Evolutionary conservation across 2,888 invertebrate genomes (phyloP).

Genomic region (Maniola hyperantus): DNA sequence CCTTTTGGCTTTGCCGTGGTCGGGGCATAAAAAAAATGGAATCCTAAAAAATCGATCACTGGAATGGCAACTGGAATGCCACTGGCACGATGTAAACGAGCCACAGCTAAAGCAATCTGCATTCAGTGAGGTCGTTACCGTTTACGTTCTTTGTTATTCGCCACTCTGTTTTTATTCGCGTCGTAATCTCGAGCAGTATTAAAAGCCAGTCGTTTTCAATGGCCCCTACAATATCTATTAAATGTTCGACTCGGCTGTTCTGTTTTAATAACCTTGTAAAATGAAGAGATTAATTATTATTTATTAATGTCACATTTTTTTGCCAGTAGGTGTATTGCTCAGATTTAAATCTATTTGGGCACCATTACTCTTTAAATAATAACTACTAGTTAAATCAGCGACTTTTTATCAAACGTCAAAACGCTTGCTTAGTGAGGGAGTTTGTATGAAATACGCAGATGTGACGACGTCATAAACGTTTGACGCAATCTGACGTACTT

Average conservation of each 20-base stretch:
- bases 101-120: constrained; percentile 21
- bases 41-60: no score
- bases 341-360: no score
- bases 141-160: constrained; percentile 34
- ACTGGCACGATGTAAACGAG: not conserved
- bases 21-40: no score
- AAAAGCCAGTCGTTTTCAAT: constrained; percentile 24
- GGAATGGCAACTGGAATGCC: not conserved
- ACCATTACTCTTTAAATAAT: no score
- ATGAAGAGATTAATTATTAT: constrained; percentile 2
- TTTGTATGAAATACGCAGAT: no score
- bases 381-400: no score
- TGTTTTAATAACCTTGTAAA: constrained; percentile 5
- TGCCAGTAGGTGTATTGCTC: not conserved
- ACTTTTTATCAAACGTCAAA: no score
- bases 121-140: constrained; percentile 32
- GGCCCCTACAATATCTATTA: constrained; percentile 16
- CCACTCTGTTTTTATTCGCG: constrained; percentile 35
- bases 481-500: no score
- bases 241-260: constrained; percentile 1
- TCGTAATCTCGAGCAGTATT: constrained; percentile 35
- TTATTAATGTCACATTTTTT: not conserved
- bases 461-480: no score
- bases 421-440: no score
- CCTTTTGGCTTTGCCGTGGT: no score